Evolutionary conservation across 2,888 invertebrate species (phyloP), one percentile per base, ranked within the genome.

Genomic region (Rutpela maculata): DNA sequence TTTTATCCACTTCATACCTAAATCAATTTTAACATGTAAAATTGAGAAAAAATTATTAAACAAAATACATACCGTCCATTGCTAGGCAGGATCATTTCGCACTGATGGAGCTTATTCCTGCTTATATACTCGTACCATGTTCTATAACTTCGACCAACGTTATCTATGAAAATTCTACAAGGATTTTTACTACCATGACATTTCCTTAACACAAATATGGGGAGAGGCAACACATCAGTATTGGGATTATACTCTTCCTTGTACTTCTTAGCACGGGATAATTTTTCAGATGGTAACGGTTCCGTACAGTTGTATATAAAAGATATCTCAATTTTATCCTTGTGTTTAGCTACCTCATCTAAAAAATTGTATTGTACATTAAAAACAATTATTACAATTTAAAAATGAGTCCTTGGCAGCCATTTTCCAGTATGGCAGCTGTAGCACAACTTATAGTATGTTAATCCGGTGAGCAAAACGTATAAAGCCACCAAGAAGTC

Each of bases 21-120:
- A n/a, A 59, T 17, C 1, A 38, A 19, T 50, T 15, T 22, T 50
- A 66, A 43, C 17, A 35, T 17, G 17, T n/a, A 38, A n/a, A 38
- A 17, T 35, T 38, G 6, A 65, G 2, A 38, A 17, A n/a, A 12
- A 35, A 12, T 19, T 35, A 63, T 35, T 22, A 15, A 57, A 57
- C 0, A 12, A 4, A 22, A 60, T 22, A 69, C 15, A 22, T 80
- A 85, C 81, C 84, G 82, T 63, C 93, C 93, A 86, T 91, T 88
- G 81, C 90, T 88, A 3, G 93, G 93, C 35, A 91, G 90, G 81
- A 92, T 89, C 76, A 92, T 90, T 19, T 91, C 90, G 88, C 92
- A 92, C 86, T 92, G 89, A 4, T 91, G 90, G 22, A 91, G 86
- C 68, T 91, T 92, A 84, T 93, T 93, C 63, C 91, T 87, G 15